These are phyloP conservation scores for Orchesellides sinensis DNA, from an alignment of 2,888 invertebrate species.

Conservation along the genomic window DNA sequence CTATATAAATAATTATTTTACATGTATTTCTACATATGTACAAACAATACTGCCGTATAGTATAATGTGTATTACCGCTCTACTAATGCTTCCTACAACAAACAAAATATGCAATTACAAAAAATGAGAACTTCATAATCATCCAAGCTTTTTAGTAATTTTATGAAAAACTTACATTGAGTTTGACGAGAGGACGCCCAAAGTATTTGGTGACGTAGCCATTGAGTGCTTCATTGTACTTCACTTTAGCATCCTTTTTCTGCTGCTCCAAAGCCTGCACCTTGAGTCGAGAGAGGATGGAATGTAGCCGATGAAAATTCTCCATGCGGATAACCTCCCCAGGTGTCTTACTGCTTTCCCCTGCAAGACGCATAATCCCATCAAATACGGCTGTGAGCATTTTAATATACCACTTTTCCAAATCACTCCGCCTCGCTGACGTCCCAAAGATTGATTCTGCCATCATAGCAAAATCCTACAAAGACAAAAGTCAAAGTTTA, in stretches of 20 bases:
- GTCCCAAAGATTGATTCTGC: constrained; percentile 92
- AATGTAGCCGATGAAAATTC: constrained; percentile 96
- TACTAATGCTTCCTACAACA: too few relatives aligned
- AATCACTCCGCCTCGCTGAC: constrained; percentile 90
- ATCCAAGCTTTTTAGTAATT: background rate
- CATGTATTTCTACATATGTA: background rate
- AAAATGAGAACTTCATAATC: constrained; percentile 75
- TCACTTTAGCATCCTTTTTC: constrained; percentile 92
- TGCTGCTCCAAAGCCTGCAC: constrained; percentile 91
- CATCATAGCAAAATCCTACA: constrained; percentile 86
- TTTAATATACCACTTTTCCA: constrained; percentile 93
- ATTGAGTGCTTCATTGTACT: constrained; percentile 92
- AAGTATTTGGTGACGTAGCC: constrained; percentile 96
- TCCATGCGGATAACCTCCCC: constrained; percentile 95
- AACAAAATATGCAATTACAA: too few relatives aligned
- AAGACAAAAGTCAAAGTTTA: background rate
- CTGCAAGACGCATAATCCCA: constrained; percentile 86
- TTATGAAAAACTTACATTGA: constrained; percentile 83
- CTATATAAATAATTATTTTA: constrained; percentile 77
- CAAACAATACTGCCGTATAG: background rate
- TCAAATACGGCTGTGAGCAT: constrained; percentile 90
- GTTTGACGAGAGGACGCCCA: constrained; percentile 93
- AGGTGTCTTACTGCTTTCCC: constrained; percentile 94
- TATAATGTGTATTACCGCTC: too few relatives aligned
- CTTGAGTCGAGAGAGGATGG: constrained; percentile 91